A percentile compares a stretch with the other conserved stretches of the same genome.
These are phyloP conservation scores for Choloepus hoffmanni DNA, from an alignment of 2,113 vertebrate genomes.

Conservation along the genomic window DNA sequence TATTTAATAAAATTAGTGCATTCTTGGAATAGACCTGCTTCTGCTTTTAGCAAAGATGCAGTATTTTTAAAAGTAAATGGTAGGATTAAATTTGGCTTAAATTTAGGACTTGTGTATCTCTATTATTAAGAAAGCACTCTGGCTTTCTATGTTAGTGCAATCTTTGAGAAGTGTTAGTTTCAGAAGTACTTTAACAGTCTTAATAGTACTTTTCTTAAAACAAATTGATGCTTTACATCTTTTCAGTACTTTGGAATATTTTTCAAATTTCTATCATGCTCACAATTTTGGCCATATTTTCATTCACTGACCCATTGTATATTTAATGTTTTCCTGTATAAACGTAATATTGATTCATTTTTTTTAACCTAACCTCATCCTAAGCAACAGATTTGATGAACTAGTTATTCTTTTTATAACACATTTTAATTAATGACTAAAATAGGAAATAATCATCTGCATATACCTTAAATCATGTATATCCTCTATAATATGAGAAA, in stretches of 20 bases:
- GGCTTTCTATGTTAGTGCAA: background rate
- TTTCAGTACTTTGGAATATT: background rate
- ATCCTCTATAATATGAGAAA: background rate
- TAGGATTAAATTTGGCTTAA: constrained; percentile 3
- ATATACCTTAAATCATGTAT: background rate
- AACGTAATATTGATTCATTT: constrained; percentile 6
- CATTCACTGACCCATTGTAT: background rate
- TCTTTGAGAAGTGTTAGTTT: background rate
- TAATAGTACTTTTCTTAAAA: background rate
- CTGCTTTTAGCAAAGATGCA: background rate
- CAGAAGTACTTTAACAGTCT: background rate
- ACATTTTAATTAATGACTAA: background rate
- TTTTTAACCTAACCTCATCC: background rate
- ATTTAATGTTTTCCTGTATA: constrained; percentile 40
- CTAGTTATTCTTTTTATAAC: background rate
- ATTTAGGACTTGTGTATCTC: background rate
- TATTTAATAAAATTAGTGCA: background rate
- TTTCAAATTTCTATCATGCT: background rate
- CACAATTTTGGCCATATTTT: constrained; percentile 1
- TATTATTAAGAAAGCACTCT: background rate
- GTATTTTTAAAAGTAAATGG: background rate
- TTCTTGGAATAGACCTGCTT: background rate
- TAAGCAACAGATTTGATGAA: background rate
- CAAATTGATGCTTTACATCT: constrained; percentile 19
- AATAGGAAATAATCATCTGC: background rate